These are phyloP conservation scores for Mormyrops boulengeri DNA, from an alignment of 2,797 vertebrate genomes.

Conservation along the genomic window DNA sequence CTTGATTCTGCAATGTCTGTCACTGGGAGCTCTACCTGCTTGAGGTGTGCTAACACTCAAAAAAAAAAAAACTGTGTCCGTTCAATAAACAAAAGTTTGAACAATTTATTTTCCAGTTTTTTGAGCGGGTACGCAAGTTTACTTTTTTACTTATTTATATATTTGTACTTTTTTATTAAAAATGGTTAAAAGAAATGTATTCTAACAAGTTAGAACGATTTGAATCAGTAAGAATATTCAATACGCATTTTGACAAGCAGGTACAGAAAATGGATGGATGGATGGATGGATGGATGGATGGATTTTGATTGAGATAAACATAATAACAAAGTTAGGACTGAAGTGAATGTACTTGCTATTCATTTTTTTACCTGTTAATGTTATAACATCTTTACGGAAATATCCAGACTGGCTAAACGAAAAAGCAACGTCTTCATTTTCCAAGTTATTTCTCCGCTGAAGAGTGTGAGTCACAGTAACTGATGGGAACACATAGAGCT, in stretches of 20 bases:
- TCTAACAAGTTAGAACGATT: not conserved
- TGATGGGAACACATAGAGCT: conserved; percentile 2
- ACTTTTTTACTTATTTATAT: not conserved
- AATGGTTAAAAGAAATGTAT: not conserved
- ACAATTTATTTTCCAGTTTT: not conserved
- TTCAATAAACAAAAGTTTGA: not conserved
- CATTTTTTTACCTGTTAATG: not conserved
- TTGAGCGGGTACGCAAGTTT: not conserved
- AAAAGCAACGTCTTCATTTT: conserved; percentile 2
- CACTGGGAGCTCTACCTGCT: not conserved
- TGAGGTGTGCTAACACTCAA: not conserved
- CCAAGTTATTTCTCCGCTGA: conserved; percentile 15
- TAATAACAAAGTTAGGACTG: not conserved
- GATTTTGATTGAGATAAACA: not conserved
- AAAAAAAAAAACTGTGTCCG: not conserved
- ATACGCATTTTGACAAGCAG: not conserved
- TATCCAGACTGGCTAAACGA: not conserved
- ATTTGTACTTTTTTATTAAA: not conserved
- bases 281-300: not conserved
- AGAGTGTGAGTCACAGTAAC: conserved; percentile 5
- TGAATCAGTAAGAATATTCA: not conserved
- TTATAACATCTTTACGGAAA: not conserved
- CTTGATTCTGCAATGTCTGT: not conserved
- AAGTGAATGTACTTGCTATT: not conserved
- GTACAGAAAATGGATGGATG: not conserved